phyloP scores from a whole-genome alignment of 2,797 vertebrate species.

The Prunella strophiata region DNA sequence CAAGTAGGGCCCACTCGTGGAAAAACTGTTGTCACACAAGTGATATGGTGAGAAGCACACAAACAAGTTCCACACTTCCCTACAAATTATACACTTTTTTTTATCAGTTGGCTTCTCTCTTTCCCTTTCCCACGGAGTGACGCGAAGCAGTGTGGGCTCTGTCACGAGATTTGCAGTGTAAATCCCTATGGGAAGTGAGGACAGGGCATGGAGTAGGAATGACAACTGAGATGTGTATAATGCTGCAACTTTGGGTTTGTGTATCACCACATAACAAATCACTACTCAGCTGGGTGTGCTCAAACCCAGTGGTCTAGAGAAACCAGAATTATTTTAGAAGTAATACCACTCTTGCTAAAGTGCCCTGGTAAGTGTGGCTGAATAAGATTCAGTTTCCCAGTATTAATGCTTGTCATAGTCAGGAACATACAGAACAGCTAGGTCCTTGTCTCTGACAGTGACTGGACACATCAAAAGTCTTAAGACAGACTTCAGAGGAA shows the following conservation, averaged over 20 bases:
- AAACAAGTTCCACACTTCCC: neutral
- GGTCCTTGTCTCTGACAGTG: neutral
- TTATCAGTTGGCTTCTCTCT: neutral
- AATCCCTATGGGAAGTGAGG: neutral
- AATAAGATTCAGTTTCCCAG: neutral
- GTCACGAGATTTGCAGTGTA: neutral
- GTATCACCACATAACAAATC: neutral
- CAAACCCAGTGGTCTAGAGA: neutral
- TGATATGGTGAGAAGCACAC: neutral
- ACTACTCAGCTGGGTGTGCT: neutral
- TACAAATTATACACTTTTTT: neutral
- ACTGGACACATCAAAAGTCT: neutral
- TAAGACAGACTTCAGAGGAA: neutral
- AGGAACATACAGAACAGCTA: neutral
- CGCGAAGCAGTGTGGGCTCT: neutral
- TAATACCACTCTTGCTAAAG: neutral
- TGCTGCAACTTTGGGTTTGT: neutral
- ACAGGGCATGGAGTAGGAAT: neutral
- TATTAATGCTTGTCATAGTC: neutral
- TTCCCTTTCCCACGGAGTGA: neutral
- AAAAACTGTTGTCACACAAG: neutral
- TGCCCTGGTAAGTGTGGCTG: neutral
- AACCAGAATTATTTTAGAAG: neutral
- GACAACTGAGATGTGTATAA: neutral
- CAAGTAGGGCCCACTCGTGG: neutral